Percentiles rank a stretch among this genome's conserved stretches.
These are phyloP conservation scores for Venusia cambrica DNA, from an alignment of 2,888 invertebrate genomes.

Conservation along the genomic window DNA sequence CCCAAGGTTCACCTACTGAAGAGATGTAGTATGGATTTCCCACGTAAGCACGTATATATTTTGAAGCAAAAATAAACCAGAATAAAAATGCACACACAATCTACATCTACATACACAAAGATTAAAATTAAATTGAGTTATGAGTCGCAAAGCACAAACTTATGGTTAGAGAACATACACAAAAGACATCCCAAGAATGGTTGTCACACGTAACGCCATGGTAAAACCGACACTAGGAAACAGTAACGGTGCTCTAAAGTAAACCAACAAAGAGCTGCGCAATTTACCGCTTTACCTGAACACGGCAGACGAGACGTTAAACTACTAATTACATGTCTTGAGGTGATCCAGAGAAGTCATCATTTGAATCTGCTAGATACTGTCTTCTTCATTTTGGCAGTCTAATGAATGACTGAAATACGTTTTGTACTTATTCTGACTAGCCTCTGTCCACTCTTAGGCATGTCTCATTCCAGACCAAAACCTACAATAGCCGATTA, in stretches of 20 bases:
- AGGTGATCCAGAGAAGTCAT: constrained; percentile 7
- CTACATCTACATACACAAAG: constrained; percentile 2
- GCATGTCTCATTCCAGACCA: too few species aligned
- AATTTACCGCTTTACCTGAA: constrained; percentile 20
- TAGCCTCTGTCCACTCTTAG: too few species aligned
- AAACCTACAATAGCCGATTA: too few species aligned
- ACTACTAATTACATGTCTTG: too few species aligned
- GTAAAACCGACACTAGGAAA: constrained; percentile 40
- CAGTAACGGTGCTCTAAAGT: constrained; percentile 29
- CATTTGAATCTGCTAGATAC: constrained; percentile 8
- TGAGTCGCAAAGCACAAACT: constrained; percentile 27
- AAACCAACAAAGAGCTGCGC: constrained; percentile 18
- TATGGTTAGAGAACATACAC: constrained; percentile 31
- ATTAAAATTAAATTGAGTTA: constrained; percentile 3
- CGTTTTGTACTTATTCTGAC: too few species aligned
- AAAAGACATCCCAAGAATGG: constrained; percentile 29
- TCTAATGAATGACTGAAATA: not conserved
- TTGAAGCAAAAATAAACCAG: constrained; percentile 1
- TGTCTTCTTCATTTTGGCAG: not conserved
- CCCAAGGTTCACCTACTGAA: too few species aligned
- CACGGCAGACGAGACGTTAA: too few species aligned
- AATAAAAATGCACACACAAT: constrained; percentile 1
- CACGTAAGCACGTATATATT: too few species aligned
- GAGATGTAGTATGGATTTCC: too few species aligned
- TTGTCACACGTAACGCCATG: constrained; percentile 36